Base-by-base conservation (phyloP, 2,888 invertebrate species). In the Branchipolynoe longqiensis region DNA sequence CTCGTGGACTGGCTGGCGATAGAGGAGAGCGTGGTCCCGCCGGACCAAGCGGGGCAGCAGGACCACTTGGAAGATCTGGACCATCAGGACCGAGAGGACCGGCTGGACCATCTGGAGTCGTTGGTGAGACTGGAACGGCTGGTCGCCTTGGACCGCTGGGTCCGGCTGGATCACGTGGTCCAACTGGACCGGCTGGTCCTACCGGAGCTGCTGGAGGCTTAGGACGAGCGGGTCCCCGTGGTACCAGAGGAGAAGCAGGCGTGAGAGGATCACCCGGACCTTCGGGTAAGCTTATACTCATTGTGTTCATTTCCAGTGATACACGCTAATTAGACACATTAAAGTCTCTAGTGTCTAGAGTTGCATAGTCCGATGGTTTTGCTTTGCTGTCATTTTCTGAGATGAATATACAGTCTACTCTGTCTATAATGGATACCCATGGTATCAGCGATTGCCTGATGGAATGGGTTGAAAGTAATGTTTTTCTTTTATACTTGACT, bases 71-170 rank as follows among this genome's bases (percentile, higher is more conserved):
- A 81, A 48, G 54, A 1, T 3, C 59, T 59, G 83, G 83, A 82
- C 59, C 59, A 82, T 18, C 33, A 58, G 83, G 83, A n/a, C 33
- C 58, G 36, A 58, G 83, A 6, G 83, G 83, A 59, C 33, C 28
- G 14, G 59, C 33, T 54, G 85, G 85, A 12, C 48, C 73, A n/a
- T 97, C 97, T 38, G 73, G 73, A 28, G 98, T 98, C 41, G 96
- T 97, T 6, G 95, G 96, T 56, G 91, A 91, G 48, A 86, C 88
- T 78, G 78, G 78, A 36, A 38, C 38, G 6, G 69, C 14, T 22
- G 69, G 69, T 8, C 69, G 69, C 1, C 28, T 25, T 6, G 78
- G 78, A 28, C 3, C 41, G 6, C 28, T 12, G 8, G 84, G 84
- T 58, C 59, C 74, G 28, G 8, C 31, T 36, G 84, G 84, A 36